Base-by-base conservation (phyloP, 2,113 vertebrate species). In the Ophiodon elongatus region DNA sequence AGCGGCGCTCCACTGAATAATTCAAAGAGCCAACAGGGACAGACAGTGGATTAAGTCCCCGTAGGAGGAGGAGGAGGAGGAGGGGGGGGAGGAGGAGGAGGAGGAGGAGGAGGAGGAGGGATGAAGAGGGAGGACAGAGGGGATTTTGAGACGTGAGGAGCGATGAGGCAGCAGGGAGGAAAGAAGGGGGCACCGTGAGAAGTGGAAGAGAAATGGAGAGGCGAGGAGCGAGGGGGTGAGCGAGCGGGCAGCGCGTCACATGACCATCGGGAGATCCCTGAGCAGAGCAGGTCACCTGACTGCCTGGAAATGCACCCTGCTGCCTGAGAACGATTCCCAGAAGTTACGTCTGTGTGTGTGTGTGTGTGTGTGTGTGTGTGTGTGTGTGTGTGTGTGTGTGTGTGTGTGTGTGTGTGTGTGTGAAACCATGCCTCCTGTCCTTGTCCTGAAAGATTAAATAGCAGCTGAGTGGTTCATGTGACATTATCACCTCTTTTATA, bases 191-290 rank as follows among this genome's bases (percentile, higher is more conserved):
- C 65, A 27, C 50, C 64, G 68, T 41, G 14, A 68, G 66, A 71
- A 82, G 21, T 14, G 80, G 79, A 81, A 89, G 29, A 50, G 8
- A 50, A 8, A 45, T 15, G 3, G 63, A 80, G 73, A 80, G 35
- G 23, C 43, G 62, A 69, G 64, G 57, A 35, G 37, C 9, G 33
- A 65, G 71, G 70, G 29, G 64, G 25, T 0, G 31, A 71, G 76
- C 2, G 23, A 83, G 79, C 11, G 4, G 35, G 43, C 47, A 52
- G 50, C 25, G 14, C 17, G 73, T 93, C 93, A 93, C 72, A 52
- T 93, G 93, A 94, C 90, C 75, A 31, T 50, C 78, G 80, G 92
- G 93, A 94, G 88, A 88, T 90, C 92, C 89, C 91, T 85, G 71
- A 89, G 59, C 84, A 67, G 83, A 89, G 82, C 77, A 39, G 83